Percentiles rank a stretch among this genome's conserved stretches.
Evolutionary conservation across 2,797 vertebrate species (phyloP).

Genomic region (Enteromius argenteus): DNA sequence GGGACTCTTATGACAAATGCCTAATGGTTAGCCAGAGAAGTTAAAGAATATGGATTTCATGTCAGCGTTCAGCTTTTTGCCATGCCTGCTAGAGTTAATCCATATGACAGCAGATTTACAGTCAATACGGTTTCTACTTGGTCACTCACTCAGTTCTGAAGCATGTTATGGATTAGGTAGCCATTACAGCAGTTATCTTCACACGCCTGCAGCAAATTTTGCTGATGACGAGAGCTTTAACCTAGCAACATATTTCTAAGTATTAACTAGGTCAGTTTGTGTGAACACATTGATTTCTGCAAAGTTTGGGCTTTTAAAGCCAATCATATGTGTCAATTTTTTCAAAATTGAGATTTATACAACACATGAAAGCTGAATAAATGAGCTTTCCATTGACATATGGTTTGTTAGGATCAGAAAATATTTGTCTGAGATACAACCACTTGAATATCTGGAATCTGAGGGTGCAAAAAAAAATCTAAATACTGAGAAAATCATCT

Average conservation of each 20-base stretch:
- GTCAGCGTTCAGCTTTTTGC: constrained; percentile 13
- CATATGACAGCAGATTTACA: constrained; percentile 33
- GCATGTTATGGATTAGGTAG: constrained; percentile 31
- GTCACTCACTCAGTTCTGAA: constrained; percentile 26
- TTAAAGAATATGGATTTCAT: constrained; percentile 45
- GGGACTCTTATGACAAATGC: constrained; percentile 28
- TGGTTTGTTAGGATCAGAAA: too few relatives aligned
- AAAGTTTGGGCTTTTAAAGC: not conserved
- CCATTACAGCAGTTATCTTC: constrained; percentile 18
- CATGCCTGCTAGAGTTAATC: constrained; percentile 26
- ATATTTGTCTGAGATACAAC: too few relatives aligned
- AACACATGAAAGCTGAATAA: too few relatives aligned
- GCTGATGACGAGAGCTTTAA: not conserved
- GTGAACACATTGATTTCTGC: not conserved
- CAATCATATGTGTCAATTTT: too few relatives aligned
- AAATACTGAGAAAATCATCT: too few relatives aligned
- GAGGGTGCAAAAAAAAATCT: too few relatives aligned
- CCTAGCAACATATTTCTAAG: not conserved
- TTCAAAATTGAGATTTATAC: too few relatives aligned
- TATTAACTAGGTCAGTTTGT: not conserved
- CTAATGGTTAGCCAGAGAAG: constrained; percentile 21
- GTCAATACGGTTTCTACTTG: constrained; percentile 25
- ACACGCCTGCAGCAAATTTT: not conserved
- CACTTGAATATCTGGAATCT: too few relatives aligned
- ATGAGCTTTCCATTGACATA: too few relatives aligned